Evolutionary conservation across 2,888 invertebrate genomes (phyloP), one percentile per base, ranked within the genome.

Genomic region (Pyrrhopygopsis socrates): DNA sequence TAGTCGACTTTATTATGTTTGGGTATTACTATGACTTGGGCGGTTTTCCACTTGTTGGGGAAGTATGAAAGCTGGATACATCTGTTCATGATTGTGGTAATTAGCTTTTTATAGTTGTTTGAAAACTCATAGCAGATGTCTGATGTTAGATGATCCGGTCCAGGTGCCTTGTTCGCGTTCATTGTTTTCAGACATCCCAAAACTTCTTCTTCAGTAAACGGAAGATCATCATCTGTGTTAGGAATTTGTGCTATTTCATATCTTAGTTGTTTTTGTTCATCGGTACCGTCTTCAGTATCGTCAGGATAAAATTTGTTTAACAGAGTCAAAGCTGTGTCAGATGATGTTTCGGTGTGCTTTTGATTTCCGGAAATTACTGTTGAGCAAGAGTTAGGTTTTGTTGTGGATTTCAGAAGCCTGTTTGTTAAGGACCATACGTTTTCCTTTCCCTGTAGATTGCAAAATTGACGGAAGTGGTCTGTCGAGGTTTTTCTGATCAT

Each of bases 391-490:
- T 34, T 34, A 34, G 34, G 11, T 11, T 8, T 5, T 34, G 34
- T 5, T 34, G 34, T 11, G 11, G 6, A 5, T 76, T 91, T 93
- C 0, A 94, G 24, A 0, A 93, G 41, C 18, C 88, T 65, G 41
- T 93, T 93, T 0, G 91, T 93, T 0, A 93, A 13, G 0, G 90
- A 86, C 88, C 90, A 93, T 0, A 93, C 89, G 60, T 92, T 83
- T 50, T 93, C 92, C 29, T 91, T 92, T 0, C 27, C 80, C 68
- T 93, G 93, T 0, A 11, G 22, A 0, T 24, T 70, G 45, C 93
- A 94, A 18, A 94, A 94, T 2, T 34, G 34, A 11, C 34, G 34
- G 11, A 34, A 34, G 34, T 34, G 34, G 5, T 34, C 34, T 8
- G 34, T 34, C 11, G 34, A 34, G 5, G 11, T 11, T 34, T 11